Percentiles rank a stretch among this genome's conserved stretches.
These are phyloP conservation scores for Resseliella maxima DNA, from an alignment of 2,888 invertebrate species.

Conservation along the genomic window DNA sequence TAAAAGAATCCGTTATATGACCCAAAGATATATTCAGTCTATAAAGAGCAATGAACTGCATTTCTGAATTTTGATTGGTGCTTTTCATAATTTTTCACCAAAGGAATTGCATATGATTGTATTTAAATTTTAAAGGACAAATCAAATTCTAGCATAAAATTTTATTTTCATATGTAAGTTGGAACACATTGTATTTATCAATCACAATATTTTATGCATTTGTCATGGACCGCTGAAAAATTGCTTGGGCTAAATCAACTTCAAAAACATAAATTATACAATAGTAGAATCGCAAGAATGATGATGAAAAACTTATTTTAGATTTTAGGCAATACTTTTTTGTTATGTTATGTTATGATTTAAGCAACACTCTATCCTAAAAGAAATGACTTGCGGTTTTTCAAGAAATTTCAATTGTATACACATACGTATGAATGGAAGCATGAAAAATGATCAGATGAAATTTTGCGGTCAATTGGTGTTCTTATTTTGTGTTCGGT, in stretches of 20 bases:
- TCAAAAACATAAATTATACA: not conserved
- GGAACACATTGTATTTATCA: not conserved
- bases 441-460: conserved; percentile 23
- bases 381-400: not conserved
- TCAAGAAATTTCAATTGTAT: not conserved
- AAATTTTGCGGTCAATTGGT: not conserved
- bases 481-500: conserved; percentile 3
- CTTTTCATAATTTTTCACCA: too few relatives aligned
- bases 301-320: not conserved
- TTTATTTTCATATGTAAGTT: not conserved
- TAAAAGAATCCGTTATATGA: too few relatives aligned
- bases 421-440: not conserved
- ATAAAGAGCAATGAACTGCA: too few relatives aligned
- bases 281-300: not conserved
- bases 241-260: not conserved
- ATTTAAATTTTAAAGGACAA: not conserved
- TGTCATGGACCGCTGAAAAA: not conserved
- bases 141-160: not conserved
- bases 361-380: too few relatives aligned
- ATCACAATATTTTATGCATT: not conserved
- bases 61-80: too few relatives aligned
- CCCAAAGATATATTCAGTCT: too few relatives aligned
- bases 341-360: too few relatives aligned
- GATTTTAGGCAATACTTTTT: too few relatives aligned
- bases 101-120: too few relatives aligned